These are phyloP conservation scores for Microctonus hyperodae DNA, from an alignment of 2,888 invertebrate species.

Conservation along the genomic window DNA sequence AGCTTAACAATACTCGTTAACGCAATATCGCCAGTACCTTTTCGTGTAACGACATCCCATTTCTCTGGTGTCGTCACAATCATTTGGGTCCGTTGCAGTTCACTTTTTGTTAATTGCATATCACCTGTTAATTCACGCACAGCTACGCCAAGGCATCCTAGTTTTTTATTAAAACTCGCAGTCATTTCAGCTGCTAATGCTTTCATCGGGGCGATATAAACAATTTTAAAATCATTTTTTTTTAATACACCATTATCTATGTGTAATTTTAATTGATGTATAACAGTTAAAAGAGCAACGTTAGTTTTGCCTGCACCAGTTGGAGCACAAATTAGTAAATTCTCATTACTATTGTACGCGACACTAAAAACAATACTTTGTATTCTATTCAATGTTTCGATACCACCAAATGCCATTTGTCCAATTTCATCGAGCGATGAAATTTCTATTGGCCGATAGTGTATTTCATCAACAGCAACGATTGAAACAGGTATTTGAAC, in stretches of 20 bases:
- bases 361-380: conserved; percentile 95
- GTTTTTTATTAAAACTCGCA: conserved; percentile 84
- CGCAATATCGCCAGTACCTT: conserved; percentile 88
- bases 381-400: conserved; percentile 88
- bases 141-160: conserved; percentile 77
- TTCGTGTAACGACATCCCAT: conserved; percentile 99
- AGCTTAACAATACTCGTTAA: conserved; percentile 90
- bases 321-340: conserved; percentile 96
- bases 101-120: conserved; percentile 94
- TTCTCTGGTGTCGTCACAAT: conserved; percentile 99
- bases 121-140: conserved; percentile 97
- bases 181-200: conserved; percentile 99
- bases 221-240: conserved; percentile 95
- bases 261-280: conserved; percentile 89
- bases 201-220: conserved; percentile 99
- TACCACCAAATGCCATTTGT: conserved; percentile 86
- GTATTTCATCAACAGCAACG: conserved; percentile 68
- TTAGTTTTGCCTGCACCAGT: conserved; percentile 99
- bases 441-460: conserved; percentile 71
- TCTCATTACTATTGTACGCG: conserved; percentile 96
- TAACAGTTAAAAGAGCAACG: conserved; percentile 91
- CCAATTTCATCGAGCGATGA: conserved; percentile 79
- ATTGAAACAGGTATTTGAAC: conserved; percentile 81
- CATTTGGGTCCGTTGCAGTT: conserved; percentile 96
- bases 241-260: conserved; percentile 82